Base-by-base conservation (phyloP, 2,888 invertebrate genomes). In the Lasius fuliginosus region DNA sequence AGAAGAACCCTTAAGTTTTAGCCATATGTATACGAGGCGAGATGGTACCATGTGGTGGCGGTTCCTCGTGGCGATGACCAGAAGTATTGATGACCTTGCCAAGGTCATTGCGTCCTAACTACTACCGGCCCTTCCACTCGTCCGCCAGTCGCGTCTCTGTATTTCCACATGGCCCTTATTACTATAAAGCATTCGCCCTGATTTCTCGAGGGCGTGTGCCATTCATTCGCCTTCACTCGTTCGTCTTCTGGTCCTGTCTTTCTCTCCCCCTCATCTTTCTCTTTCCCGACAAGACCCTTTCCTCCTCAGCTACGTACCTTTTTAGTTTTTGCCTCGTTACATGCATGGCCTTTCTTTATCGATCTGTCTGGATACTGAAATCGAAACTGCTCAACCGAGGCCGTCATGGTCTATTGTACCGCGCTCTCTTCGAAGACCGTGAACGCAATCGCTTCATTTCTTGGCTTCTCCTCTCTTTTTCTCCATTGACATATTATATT, bases 31-130 rank as follows among this genome's bases (percentile, higher is more conserved):
- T n/a, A 42, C 36, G 67, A 83, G 82, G 12, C 53, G 73, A 75
- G 79, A 36, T 67, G 81, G 42, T 56, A 82, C 89, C 89, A 88
- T 71, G 86, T 88, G 84, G 92, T 94, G 93, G 94, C 93, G 94
- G 82, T 93, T 89, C 90, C 89, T 89, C 75, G 92, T 90, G 94
- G 93, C 92, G 73, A 83, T 94, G 94, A 92, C 93, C 94, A 94
- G 93, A 94, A 92, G 87, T 87, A 87, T 30, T 68, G 82, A 87
- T 94, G 93, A 94, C 94, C 94, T 94, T 94, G 94, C 85, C 94
- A 94, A 94, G 94, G 94, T 94, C 94, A 94, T 88, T 73, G 84
- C 91, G 90, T 92, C 92, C 93, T 89, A 92, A 94, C 93, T 91
- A 91, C 90, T 91, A 85, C 81, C 65, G 73, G 85, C 83, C 90